Base-by-base conservation (phyloP, 2,113 vertebrate genomes). In the Aplodontia rufa region DNA sequence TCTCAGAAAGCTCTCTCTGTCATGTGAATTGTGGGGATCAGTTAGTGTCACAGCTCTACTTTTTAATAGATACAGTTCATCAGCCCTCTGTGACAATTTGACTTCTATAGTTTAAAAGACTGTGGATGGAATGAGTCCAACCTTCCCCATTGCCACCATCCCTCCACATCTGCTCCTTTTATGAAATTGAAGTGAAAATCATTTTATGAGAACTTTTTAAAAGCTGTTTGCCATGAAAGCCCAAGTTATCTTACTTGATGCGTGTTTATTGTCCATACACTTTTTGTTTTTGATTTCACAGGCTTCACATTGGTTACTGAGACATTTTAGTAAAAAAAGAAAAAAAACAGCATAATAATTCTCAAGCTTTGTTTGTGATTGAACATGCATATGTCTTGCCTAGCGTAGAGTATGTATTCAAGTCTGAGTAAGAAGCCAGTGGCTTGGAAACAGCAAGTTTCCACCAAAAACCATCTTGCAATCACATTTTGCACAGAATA, bases 401-500 rank as follows among this genome's bases (percentile, higher is more conserved):
- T 96, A 83, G 32, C 47, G 51, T 26, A 22, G 26, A 75, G 49
- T 72, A n/a, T n/a, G n/a, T n/a, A 93, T 91, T 91, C 49, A 92
- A 94, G 72, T 84, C 58, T 88, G 87, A 96, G 14, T 85, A 87
- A 94, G 74, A 85, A 95, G 45, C 92, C 82, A 74, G 53, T 85
- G 82, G 72, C 81, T 81, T 88, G 86, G 62, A 95, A 94, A 82
- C 78, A 80, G 78, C 88, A 93, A 81, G 51, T 87, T 92, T 97
- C 85, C 37, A 95, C 92, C 51, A 42, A 92, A 96, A 95, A 13
- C 72, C 95, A 91, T 95, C 87, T 97, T 96, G 92, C 96, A 96
- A 88, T 97, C 88, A 95, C 83, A 91, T 93, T 97, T 96, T 87
- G 19, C 82, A 86, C 62, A 95, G 79, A 82, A 42, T 69, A 81